phyloP scores from a whole-genome alignment of 2,797 vertebrate species.

The Rallus crepitans region DNA sequence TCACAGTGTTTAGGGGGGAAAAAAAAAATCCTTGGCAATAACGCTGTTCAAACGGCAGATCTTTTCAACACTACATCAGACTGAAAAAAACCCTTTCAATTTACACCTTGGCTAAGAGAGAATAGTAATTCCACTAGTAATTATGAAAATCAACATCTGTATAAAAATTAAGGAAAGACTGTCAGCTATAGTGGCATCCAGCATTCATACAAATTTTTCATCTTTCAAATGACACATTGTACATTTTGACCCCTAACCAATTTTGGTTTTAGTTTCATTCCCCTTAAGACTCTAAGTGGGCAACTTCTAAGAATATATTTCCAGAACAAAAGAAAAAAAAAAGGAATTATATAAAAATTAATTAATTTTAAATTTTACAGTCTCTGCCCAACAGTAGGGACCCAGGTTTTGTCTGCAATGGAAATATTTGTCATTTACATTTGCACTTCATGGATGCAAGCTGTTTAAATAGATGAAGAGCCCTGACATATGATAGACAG shows the following conservation, averaged over 20 bases:
- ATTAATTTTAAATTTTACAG: neutral
- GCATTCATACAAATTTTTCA: neutral
- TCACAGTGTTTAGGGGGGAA: constrained; percentile 44
- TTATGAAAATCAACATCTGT: constrained; percentile 54
- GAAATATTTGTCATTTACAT: neutral
- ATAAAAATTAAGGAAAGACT: constrained; percentile 14
- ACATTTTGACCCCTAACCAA: neutral
- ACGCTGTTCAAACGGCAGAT: constrained; percentile 67
- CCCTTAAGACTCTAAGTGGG: neutral
- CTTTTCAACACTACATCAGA: constrained; percentile 65
- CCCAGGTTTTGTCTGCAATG: neutral
- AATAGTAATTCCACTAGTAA: constrained; percentile 63
- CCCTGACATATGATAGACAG: neutral
- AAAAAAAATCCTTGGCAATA: constrained; percentile 61
- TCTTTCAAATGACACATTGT: neutral
- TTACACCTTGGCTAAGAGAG: constrained; percentile 53
- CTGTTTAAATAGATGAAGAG: neutral
- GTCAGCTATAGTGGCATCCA: constrained; percentile 18
- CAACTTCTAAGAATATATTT: neutral
- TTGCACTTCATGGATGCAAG: neutral
- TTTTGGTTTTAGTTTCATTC: constrained; percentile 11
- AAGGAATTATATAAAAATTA: neutral
- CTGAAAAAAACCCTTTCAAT: constrained; percentile 63
- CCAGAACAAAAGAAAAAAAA: neutral
- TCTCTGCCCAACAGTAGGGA: neutral